Evolutionary conservation across 2,797 vertebrate genomes (phyloP).

Genomic region (Schizothorax lantsangensis): DNA sequence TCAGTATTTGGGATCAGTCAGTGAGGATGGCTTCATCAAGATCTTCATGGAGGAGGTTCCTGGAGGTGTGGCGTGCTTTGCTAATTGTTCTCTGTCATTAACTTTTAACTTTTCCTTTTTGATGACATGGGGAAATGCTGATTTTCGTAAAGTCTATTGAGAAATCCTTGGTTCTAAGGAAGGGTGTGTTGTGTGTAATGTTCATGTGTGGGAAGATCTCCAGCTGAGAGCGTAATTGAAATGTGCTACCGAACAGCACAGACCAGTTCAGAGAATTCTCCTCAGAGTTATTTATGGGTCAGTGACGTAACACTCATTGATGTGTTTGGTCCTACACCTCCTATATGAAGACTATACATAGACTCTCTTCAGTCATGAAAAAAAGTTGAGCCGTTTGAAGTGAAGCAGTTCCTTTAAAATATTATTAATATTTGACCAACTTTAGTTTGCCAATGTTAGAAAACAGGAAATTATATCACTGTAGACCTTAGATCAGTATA

Average conservation of each 20-base stretch:
- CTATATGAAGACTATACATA: neutral
- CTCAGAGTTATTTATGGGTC: neutral
- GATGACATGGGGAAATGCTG: neutral
- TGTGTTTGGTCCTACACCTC: neutral
- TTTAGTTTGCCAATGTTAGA: neutral
- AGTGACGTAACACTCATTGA: neutral
- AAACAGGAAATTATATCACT: neutral
- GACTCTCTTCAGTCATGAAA: neutral
- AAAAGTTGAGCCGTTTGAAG: neutral
- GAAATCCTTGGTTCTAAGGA: neutral
- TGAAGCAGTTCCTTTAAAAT: neutral
- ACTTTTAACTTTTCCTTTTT: neutral
- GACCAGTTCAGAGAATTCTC: neutral
- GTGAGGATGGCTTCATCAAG: conserved; percentile 90
- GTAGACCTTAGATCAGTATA: neutral
- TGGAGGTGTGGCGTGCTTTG: conserved; percentile 79
- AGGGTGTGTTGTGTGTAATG: conserved; percentile 25
- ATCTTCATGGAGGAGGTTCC: conserved; percentile 99
- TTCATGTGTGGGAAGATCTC: neutral
- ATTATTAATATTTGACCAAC: neutral
- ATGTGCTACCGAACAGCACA: conserved; percentile 13
- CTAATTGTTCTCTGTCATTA: neutral
- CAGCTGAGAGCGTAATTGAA: neutral
- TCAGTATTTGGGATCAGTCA: conserved; percentile 90
- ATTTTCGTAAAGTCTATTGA: neutral